Base-by-base conservation (phyloP, 2,113 vertebrate species). In the Lagopus muta region DNA sequence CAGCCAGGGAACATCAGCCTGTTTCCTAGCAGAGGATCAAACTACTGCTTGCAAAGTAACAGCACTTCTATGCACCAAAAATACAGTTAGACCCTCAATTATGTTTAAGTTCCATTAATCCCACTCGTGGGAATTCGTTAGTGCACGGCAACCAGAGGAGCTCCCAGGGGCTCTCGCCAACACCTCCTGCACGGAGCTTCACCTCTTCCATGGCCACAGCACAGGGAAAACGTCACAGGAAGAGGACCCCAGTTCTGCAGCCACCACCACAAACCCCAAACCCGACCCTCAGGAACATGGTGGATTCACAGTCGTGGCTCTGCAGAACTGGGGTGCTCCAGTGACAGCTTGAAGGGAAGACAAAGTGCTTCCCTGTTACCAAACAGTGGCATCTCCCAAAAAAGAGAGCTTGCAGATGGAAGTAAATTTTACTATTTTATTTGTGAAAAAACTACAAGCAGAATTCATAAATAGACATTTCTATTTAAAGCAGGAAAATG, bases 401-500 rank as follows among this genome's bases (percentile, higher is more conserved):
- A 95, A 97, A 94, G 94, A 95, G 96, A 96, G 96, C 94, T 97
- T 97, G 92, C 96, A 97, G 93, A 93, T 96, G 93, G 96, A 96
- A 97, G 97, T 98, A 99, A 98, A 98, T 99, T 99, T 98, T 98
- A 99, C 98, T 98, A 99, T 99, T 99, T 99, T 99, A 99, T 99
- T 99, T 99, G 99, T 99, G 99, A 99, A 99, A 99, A 98, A 99
- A 99, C 99, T 99, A 99, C 99, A 99, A 99, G 99, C 99, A 99
- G 99, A 99, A 99, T 99, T 99, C 99, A 99, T 99, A 99, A 99
- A 99, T 99, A 99, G 99, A 99, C 99, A 99, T 99, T 99, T 99
- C 98, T 99, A 99, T 99, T 98, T 99, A 98, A 99, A 99, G 99
- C 99, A 97, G 98, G 98, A 97, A 99, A 99, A 99, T 98, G 96